These are phyloP conservation scores for Columba guinea DNA, from an alignment of 2,797 vertebrate species.

Conservation along the genomic window DNA sequence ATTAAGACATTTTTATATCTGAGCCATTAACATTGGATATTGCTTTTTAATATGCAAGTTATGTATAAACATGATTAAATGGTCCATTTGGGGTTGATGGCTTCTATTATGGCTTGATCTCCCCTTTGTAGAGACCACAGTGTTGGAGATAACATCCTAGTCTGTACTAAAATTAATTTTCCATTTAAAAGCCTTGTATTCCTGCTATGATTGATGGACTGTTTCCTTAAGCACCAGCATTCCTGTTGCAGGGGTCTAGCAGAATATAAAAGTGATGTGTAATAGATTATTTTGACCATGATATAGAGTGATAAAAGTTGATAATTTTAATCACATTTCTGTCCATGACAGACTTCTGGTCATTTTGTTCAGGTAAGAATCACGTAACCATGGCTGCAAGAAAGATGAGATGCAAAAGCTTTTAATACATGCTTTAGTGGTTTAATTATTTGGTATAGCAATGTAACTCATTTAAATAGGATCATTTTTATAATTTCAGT, in stretches of 20 bases:
- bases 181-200: constrained; percentile 45
- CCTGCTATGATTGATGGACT: constrained; percentile 44
- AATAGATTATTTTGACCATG: not conserved
- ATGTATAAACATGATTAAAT: constrained; percentile 76
- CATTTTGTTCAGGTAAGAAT: not conserved
- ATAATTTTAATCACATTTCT: constrained; percentile 39
- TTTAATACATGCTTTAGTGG: not conserved
- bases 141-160: not conserved
- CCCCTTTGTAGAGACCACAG: constrained; percentile 8
- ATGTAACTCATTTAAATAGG: not conserved
- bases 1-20: constrained; percentile 82
- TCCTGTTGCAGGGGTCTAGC: constrained; percentile 38
- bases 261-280: constrained; percentile 31
- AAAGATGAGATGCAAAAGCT: not conserved
- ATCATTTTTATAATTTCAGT: not conserved
- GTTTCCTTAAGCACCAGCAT: constrained; percentile 40
- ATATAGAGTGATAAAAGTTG: not conserved
- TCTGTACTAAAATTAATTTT: constrained; percentile 28
- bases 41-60: constrained; percentile 78
- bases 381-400: not conserved
- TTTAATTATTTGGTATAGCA: not conserved
- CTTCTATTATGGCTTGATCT: constrained; percentile 46
- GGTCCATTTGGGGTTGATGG: constrained; percentile 37
- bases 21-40: constrained; percentile 74
- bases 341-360: not conserved